phyloP scores from a whole-genome alignment of 2,888 invertebrate species.

The Litoditis marina region DNA sequence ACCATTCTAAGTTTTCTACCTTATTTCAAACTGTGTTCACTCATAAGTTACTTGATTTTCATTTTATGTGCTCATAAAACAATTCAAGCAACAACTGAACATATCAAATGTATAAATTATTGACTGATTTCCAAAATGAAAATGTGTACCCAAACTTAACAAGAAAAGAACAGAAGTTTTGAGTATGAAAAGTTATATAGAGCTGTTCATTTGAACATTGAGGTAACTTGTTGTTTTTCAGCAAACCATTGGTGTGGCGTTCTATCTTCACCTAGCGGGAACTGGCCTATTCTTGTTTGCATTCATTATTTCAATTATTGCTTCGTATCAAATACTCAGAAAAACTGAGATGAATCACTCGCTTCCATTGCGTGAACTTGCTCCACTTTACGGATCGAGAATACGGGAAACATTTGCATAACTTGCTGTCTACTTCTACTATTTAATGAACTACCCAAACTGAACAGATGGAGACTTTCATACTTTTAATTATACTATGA shows the following conservation, averaged over 20 bases:
- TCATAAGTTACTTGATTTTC: no score
- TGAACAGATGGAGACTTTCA: no score
- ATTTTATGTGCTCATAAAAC: no score
- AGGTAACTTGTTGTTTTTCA: conserved; percentile 22
- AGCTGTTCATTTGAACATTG: no score
- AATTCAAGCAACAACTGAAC: no score
- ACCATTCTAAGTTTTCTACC: no score
- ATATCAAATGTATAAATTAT: no score
- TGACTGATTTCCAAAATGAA: not conserved
- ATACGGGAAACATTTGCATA: conserved; percentile 18
- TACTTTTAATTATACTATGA: no score
- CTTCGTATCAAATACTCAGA: conserved; percentile 54
- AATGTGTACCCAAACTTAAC: not conserved
- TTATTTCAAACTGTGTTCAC: no score
- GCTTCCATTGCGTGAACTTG: conserved; percentile 46
- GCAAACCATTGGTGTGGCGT: conserved; percentile 59
- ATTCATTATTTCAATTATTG: conserved; percentile 51
- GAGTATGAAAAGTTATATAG: not conserved
- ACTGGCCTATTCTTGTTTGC: conserved; percentile 53
- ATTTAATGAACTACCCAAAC: no score
- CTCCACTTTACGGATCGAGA: conserved; percentile 29
- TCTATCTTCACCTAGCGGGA: conserved; percentile 56
- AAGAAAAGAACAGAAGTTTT: not conserved
- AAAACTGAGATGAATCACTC: conserved; percentile 30
- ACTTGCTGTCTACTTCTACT: not conserved